Percentiles rank a stretch among this genome's conserved stretches.
These are phyloP conservation scores for Capitulum mitella DNA, from an alignment of 2,888 invertebrate species.

Conservation along the genomic window DNA sequence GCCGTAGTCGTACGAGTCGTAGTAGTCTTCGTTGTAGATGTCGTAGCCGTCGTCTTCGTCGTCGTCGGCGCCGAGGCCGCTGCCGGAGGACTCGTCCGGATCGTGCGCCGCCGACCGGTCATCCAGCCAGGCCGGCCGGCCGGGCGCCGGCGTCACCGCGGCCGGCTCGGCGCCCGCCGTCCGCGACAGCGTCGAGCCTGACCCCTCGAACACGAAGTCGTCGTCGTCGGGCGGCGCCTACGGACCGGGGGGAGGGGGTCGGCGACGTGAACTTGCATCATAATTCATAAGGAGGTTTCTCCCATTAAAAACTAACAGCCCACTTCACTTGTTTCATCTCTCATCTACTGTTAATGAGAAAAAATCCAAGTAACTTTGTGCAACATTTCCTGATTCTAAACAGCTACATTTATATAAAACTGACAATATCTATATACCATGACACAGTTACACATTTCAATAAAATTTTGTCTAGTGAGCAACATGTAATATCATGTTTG, in stretches of 20 bases:
- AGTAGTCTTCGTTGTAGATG: not conserved
- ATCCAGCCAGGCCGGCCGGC: not conserved
- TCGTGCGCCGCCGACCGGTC: not conserved
- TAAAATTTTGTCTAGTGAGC: too few species aligned
- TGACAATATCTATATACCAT: too few species aligned
- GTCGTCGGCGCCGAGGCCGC: not conserved
- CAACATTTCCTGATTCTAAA: too few species aligned
- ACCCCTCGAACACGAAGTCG: not conserved
- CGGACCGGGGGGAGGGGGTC: not conserved
- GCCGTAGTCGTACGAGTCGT: not conserved
- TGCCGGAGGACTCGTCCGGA: not conserved
- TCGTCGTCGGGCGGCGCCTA: slow-evolving; percentile 7
- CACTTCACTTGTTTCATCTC: too few species aligned
- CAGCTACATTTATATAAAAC: too few species aligned
- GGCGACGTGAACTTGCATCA: too few species aligned
- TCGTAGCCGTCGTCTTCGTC: not conserved
- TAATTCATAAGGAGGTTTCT: too few species aligned
- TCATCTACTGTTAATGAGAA: too few species aligned
- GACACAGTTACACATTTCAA: too few species aligned
- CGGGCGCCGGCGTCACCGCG: not conserved
- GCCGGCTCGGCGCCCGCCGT: not conserved
- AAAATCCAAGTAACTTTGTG: too few species aligned
- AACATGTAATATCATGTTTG: too few species aligned
- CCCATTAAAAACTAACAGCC: too few species aligned
- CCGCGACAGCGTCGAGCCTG: not conserved